These are phyloP conservation scores for Falcunculus frontatus DNA, from an alignment of 2,113 vertebrate species.

Conservation along the genomic window DNA sequence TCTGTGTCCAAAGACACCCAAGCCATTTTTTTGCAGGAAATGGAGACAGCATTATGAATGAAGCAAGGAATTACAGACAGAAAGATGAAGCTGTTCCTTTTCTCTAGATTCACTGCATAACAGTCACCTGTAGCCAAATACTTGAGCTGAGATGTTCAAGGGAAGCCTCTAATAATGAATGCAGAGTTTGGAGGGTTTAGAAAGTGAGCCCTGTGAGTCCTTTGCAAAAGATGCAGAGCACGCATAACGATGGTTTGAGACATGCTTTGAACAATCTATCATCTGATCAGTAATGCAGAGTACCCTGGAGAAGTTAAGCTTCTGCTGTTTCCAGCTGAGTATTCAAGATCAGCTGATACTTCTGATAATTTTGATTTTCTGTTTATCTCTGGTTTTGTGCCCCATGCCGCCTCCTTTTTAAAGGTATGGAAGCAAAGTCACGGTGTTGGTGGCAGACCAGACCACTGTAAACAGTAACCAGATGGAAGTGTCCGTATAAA, in stretches of 20 bases:
- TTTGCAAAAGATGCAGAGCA: not conserved
- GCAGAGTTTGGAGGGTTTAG: not conserved
- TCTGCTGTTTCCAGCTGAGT: not conserved
- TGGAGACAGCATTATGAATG: not conserved
- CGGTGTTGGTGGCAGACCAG: not conserved
- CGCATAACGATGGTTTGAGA: rapidly evolving
- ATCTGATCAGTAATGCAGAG: not conserved
- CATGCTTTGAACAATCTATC: not conserved
- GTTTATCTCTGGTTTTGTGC: not conserved
- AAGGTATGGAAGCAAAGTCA: not conserved
- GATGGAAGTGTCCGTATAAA: not conserved
- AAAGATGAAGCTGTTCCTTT: not conserved
- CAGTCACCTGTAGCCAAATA: not conserved
- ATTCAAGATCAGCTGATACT: not conserved
- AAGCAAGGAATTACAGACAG: not conserved
- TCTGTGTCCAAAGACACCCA: not conserved
- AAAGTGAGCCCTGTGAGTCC: not conserved
- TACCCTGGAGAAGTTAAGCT: not conserved
- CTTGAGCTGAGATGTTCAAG: not conserved
- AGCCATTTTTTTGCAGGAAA: not conserved
- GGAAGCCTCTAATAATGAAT: not conserved
- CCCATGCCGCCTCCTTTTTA: not conserved
- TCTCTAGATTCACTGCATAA: not conserved
- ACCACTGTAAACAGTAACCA: not conserved
- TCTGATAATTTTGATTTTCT: not conserved